Base-by-base conservation (phyloP, 2,888 invertebrate species). In the Acrobasis suavella region DNA sequence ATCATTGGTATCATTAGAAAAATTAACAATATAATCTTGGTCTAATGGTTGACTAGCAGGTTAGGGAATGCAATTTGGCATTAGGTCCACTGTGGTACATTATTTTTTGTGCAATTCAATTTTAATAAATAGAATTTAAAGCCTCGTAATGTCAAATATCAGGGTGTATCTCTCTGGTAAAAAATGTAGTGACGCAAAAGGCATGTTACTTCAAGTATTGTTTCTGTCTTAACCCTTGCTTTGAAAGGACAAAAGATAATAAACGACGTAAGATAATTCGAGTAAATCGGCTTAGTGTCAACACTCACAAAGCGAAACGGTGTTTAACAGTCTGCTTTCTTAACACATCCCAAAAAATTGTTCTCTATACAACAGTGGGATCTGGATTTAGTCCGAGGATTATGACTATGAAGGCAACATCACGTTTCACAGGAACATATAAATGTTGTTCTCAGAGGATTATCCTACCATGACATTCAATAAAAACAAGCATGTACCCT, bases 201-300 rank as follows among this genome's bases (percentile, higher is more conserved):
- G 32, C 37, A 37, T 42, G n/a, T 49, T 15, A 38, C n/a, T n/a
- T n/a, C 38, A 32, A 16, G n/a, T 66, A 61, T 62, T 64, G 49
- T 62, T 14, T 58, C 22, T 22, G 37, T 16, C 61, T 62, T 52
- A 65, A 60, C 46, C 42, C 6, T 52, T 42, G 46, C 46, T 58
- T 58, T 68, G 61, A 64, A 65, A 63, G 63, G 64, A n/a, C 14
- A 63, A 67, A 64, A 62, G 64, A 65, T 65, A 67, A 64, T 69
- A 68, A 64, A 67, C 67, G 64, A 67, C 83, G 83, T 83, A 84
- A 80, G 80, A 83, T 80, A 79, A 83, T 76, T 72, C 72, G 67
- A 70, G 72, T 75, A 80, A 85, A 85, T 82, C 82, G 81, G 86
- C 87, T 89, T 83, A 87, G 74, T 72, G 76, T 73, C 78, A 71